phyloP scores from a whole-genome alignment of 2,113 vertebrate genomes.

The Pterocles gutturalis region DNA sequence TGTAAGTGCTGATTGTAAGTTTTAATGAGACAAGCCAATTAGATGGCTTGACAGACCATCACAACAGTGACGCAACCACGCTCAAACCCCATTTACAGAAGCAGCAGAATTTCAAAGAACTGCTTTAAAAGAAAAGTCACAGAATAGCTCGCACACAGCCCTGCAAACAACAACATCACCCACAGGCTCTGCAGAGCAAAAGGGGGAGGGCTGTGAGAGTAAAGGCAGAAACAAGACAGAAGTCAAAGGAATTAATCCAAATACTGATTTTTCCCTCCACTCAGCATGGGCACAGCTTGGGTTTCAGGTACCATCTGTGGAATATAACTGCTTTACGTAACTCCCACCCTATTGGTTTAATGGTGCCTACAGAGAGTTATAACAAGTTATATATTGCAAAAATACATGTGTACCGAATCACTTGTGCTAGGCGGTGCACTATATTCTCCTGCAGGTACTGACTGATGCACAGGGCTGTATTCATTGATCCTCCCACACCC shows the following conservation, averaged over 20 bases:
- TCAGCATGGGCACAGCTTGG: neutral
- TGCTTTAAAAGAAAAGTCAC: slow-evolving; percentile 57
- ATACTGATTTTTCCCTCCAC: neutral
- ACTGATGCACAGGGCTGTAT: neutral
- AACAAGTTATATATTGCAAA: neutral
- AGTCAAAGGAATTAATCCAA: neutral
- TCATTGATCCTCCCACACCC: neutral
- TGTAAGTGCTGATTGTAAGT: neutral
- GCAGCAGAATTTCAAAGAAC: slow-evolving; percentile 58
- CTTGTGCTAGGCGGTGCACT: accelerated
- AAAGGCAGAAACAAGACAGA: neutral
- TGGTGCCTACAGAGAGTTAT: neutral
- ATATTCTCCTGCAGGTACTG: neutral
- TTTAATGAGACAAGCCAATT: slow-evolving; percentile 66
- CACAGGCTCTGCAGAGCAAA: neutral
- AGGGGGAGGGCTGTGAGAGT: neutral
- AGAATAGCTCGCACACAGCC: slow-evolving; percentile 22
- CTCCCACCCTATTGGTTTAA: neutral
- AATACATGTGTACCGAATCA: accelerated
- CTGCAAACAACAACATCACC: slow-evolving; percentile 62
- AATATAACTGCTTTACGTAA: neutral
- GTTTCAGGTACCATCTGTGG: neutral
- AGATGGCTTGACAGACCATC: slow-evolving; percentile 57
- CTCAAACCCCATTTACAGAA: slow-evolving; percentile 4
- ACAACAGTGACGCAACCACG: slow-evolving; percentile 11